Base-by-base conservation (phyloP, 2,888 invertebrate genomes). In the Tachystola acroxantha region DNA sequence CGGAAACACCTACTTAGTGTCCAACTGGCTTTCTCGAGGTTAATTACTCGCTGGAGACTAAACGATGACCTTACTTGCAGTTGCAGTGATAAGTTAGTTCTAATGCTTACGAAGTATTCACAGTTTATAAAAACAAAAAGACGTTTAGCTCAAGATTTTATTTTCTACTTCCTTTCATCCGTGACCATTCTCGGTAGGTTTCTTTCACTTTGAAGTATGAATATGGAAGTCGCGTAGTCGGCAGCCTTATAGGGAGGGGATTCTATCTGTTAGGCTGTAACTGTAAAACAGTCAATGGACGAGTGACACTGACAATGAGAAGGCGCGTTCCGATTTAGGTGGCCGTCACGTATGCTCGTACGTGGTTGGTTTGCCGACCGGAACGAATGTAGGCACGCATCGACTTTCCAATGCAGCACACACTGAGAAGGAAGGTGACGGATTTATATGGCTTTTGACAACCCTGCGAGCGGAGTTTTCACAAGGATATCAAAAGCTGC, bases 281-380 rank as follows among this genome's bases (percentile, higher is more conserved):
- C 84, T 74, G 81, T 84, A 75, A 74, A 80, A 64, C 69, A 70
- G 73, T 71, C 77, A 72, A 76, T 76, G 74, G 64, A 65, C 71
- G 71, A 69, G 56, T 73, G 78, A 74, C 81, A 81, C 71, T 79
- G 78, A 69, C 79, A 79, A 76, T 78, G 77, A 76, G 67, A 55
- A 59, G 52, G 49, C 50, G 45, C 50, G 64, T 62, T 67, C 76
- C 73, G 61, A 69, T 77, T 78, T 70, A 67, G 71, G 63, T 58
- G 53, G 43, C 46, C 57, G 69, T 80, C 80, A 82, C 80, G 78
- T 82, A 73, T 65, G 60, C 42, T 38, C 46, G 64, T 67, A 75
- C 79, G 79, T 77, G 76, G 55, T 57, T 56, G 57, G 65, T 61
- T 64, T 65, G 58, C 54, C 32, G 46, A 49, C 53, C 53, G 46